Evolutionary conservation across 2,113 vertebrate species (phyloP).

Genomic region (Poeciliopsis retropinna): DNA sequence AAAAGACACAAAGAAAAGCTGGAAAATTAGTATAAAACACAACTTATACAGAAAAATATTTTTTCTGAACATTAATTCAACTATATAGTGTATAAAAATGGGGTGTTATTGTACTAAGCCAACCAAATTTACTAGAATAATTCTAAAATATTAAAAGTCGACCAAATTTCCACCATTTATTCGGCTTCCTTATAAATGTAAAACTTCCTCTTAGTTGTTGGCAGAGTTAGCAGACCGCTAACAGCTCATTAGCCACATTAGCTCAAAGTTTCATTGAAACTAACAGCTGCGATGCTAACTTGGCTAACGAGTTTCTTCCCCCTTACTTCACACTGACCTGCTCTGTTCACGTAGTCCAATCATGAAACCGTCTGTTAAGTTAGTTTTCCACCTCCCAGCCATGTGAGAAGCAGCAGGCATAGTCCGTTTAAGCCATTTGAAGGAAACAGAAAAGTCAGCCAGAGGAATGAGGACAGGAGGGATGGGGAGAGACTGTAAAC

Average conservation of each 20-base stretch:
- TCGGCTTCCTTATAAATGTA: not conserved
- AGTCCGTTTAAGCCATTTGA: conserved; percentile 44
- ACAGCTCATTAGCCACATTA: conserved; percentile 5
- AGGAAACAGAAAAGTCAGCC: conserved; percentile 3
- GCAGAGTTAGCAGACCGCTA: not conserved
- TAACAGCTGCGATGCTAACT: conserved; percentile 14
- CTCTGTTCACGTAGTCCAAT: conserved; percentile 46
- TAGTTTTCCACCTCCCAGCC: conserved; percentile 51
- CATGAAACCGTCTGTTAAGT: conserved; percentile 41
- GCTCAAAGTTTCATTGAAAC: conserved; percentile 54
- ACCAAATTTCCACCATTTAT: not conserved
- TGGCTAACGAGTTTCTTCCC: conserved; percentile 32
- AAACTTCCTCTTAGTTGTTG: not conserved
- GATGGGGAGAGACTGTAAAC: not conserved
- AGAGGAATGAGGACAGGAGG: not conserved
- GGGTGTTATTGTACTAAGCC: too few species aligned
- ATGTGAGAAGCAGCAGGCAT: conserved; percentile 54
- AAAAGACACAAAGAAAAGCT: conserved; percentile 14
- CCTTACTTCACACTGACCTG: conserved; percentile 51
- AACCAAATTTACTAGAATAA: not conserved
- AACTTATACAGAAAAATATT: not conserved
- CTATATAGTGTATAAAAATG: not conserved
- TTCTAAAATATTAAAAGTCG: not conserved
- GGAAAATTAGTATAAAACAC: conserved; percentile 17
- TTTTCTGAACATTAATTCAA: not conserved